Base-by-base conservation (phyloP, 2,797 vertebrate genomes). In the Hoplostethus atlanticus region DNA sequence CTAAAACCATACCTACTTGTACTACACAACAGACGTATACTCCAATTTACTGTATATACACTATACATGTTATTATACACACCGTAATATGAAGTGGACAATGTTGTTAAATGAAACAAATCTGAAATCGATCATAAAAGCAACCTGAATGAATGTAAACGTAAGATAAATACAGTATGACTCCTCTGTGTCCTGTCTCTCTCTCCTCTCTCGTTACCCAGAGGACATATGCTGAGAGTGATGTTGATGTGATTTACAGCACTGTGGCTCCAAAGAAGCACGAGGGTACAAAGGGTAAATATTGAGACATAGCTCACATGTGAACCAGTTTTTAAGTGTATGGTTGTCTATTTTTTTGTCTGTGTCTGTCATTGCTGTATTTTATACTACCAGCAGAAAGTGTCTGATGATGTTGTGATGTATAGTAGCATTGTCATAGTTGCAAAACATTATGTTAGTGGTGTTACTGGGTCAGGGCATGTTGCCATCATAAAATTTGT, bases 161-260 rank as follows among this genome's bases (percentile, higher is more conserved):
- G 21, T 21, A 21, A 21, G 21, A 21, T 21, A 21, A 21, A 21
- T 21, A 21, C 21, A 21, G 21, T 59, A 2, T 3, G 31, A 16
- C 1, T 11, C 8, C 1, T 42, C 1, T 58, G 4, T 57, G 47
- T 40, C 5, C 36, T 0, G 0, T 67, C 7, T 40, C 1, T 72
- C 3, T 60, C n/a, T 52, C 30, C 16, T 17, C 52, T 21, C 21
- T 21, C 15, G 8, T 36, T 5, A 36, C 42, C 1, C 57, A 90
- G 86, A 12, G 0, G 1, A 3, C 59, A 56, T 0, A 3, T 48
- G 15, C n/a, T 51, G 46, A 38, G 34, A 47, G 17, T 25, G 73
- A 69, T 17, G 36, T 1, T 10, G 68, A 78, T 0, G 53, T 80
- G 9, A 17, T 16, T 0, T 87, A 83, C 70, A 79, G 53, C 31